Base-by-base conservation (phyloP, 2,113 vertebrate genomes). In the Heterotis niloticus region DNA sequence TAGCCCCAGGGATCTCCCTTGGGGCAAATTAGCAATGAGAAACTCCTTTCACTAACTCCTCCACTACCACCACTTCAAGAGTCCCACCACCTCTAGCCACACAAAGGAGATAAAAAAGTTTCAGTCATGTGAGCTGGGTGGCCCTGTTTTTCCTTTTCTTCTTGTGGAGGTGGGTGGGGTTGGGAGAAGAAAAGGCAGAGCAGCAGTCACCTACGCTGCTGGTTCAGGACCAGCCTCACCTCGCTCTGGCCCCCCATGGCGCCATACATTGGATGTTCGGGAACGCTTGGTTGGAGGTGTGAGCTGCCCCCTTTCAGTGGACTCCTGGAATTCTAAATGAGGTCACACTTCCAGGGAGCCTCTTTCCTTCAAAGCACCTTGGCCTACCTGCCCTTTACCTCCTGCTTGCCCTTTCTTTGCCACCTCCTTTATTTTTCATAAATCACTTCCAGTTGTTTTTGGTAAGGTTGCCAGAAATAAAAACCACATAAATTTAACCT, bases 311-410 rank as follows among this genome's bases (percentile, higher is more conserved):
- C 67, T 64, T n/a, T 0, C 66, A 86, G 78, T 82, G 78, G 77
- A 81, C 83, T 87, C 88, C 92, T 89, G 90, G 93, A 89, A 82
- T 90, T 90, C 86, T 90, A 91, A 93, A 94, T 91, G 89, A 93
- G 92, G 90, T 92, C 90, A 83, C 87, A 88, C 88, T 81, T 88
- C 79, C 89, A 87, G 88, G 87, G 89, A 81, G 87, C 86, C 87
- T 87, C 82, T 81, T 54, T 80, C 83, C 93, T 95, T 94, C 95
- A 93, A 93, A 94, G 91, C 87, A 78, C 82, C 52, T 24, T 85
- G 86, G 82, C 86, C 82, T 85, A 84, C 70, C 65, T 74, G 75
- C 80, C 75, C 89, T 83, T 85, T 84, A 79, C 84, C 88, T 89
- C 85, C 84, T 67, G 23, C 83, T 11, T 56, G 59, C 74, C 1